phyloP scores from a whole-genome alignment of 1,140 invertebrate species.

The Drosophila sulfurigaster region DNA sequence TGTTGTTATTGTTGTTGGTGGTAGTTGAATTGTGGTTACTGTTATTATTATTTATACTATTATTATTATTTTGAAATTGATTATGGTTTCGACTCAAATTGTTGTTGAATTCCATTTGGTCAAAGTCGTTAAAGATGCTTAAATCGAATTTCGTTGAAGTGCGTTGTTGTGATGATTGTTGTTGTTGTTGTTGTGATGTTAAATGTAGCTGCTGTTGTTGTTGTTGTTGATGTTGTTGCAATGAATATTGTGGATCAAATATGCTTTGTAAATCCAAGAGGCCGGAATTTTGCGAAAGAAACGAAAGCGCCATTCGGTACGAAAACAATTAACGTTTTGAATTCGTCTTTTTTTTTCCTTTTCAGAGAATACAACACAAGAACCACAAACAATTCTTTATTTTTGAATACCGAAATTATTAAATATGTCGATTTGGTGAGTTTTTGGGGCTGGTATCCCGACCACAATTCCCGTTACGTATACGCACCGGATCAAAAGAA shows the following conservation, averaged over 20 bases:
- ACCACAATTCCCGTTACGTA: constrained; percentile 48
- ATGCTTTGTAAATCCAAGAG: constrained; percentile 84
- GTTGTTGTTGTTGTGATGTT: constrained; percentile 31
- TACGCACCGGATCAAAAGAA: constrained; percentile 42
- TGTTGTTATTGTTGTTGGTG: constrained; percentile 45
- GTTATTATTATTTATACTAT: constrained; percentile 40
- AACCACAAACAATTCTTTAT: constrained; percentile 9
- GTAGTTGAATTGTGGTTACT: constrained; percentile 33
- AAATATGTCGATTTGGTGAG: constrained; percentile 1
- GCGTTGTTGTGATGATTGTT: constrained; percentile 44
- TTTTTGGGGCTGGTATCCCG: neutral
- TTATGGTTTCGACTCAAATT: constrained; percentile 71
- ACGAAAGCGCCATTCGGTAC: constrained; percentile 84
- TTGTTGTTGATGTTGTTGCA: constrained; percentile 67
- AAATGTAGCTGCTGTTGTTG: constrained; percentile 50
- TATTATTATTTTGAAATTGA: constrained; percentile 62
- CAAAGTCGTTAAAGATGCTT: constrained; percentile 72
- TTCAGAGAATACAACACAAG: constrained; percentile 28
- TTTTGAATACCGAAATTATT: constrained; percentile 12
- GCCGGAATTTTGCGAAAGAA: constrained; percentile 78
- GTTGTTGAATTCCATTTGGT: constrained; percentile 83
- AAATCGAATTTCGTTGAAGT: constrained; percentile 71
- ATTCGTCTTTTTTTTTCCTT: constrained; percentile 32
- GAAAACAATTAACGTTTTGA: constrained; percentile 47
- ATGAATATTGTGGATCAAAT: constrained; percentile 80